phyloP scores from a whole-genome alignment of 2,888 invertebrate species.

The Lagria hirta region DNA sequence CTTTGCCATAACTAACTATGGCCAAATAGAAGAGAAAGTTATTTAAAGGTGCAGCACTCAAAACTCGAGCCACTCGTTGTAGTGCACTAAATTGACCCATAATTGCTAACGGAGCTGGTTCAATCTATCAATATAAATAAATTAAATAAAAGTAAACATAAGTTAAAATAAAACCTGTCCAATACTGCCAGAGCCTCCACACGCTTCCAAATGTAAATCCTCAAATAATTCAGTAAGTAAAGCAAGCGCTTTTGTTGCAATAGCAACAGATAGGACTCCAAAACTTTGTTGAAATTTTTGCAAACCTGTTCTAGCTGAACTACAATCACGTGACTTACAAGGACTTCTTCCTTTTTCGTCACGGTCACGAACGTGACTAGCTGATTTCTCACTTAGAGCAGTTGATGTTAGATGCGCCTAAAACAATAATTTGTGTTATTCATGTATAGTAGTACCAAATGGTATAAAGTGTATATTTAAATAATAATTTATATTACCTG shows the following conservation, averaged over 20 bases:
- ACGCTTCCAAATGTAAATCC: constrained; percentile 74
- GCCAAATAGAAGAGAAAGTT: constrained; percentile 86
- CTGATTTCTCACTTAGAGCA: constrained; percentile 53
- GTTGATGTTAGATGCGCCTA: constrained; percentile 73
- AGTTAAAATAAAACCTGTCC: constrained; percentile 36
- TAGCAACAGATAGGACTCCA: constrained; percentile 85
- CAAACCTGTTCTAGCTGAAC: constrained; percentile 64
- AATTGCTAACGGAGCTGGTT: constrained; percentile 66
- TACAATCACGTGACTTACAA: constrained; percentile 55
- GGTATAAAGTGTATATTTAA: no score
- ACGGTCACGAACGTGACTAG: constrained; percentile 48
- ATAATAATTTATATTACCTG: no score
- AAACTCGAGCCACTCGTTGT: constrained; percentile 69
- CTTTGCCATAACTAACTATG: constrained; percentile 88
- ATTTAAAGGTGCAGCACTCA: constrained; percentile 72
- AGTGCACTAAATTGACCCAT: constrained; percentile 67
- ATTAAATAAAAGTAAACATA: constrained; percentile 6
- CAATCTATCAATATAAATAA: constrained; percentile 44
- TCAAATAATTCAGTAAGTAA: constrained; percentile 73
- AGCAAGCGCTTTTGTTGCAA: constrained; percentile 82
- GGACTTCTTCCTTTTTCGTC: constrained; percentile 63
- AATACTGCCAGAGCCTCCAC: constrained; percentile 49
- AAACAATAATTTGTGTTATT: no score
- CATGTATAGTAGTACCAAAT: no score
- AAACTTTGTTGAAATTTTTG: constrained; percentile 84